Base-by-base conservation (phyloP, 2,797 vertebrate genomes). In the Cyprinella venusta region DNA sequence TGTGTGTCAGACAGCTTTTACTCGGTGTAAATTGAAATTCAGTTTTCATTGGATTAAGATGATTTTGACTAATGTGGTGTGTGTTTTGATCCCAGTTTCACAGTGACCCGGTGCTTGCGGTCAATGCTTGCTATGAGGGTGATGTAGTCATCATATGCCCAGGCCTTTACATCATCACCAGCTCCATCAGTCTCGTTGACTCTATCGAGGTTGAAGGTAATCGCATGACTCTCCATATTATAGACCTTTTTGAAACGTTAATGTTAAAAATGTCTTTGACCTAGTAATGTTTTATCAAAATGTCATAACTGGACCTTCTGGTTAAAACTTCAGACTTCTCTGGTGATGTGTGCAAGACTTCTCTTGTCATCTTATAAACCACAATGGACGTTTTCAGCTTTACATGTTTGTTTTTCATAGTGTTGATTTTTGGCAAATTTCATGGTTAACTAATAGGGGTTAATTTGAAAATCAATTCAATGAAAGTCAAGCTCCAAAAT, bases 141-240 rank as follows among this genome's bases (percentile, higher is more conserved):
- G 97, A 98, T 63, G 88, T 83, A 59, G 93, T 98, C 79, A 91
- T 97, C 45, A 85, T 98, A 77, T 96, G 97, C 74, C 96, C 96
- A 0, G 97, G 97, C 18, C 92, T 91, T 88, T 98, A 98, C 40
- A 75, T 86, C 67, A 92, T 97, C 7, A 93, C 92, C 65, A 94
- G 92, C 18, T 84, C 94, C 78, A 93, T 97, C 85, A 93, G 92
- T 87, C 94, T 97, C 64, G 93, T 96, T n/a, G 97, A 97, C 90
- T 97, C 97, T 65, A 86, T 98, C 82, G 91, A 93, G 26, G 40
- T 98, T 52, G 97, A 98, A 95, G 97, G 96, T 96, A 91, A 89
- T 40, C 33, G 8, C 30, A 36, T 40, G 38, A 56, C 18, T 50
- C 16, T 18, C 63, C 9, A 15, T 74, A 19, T 30, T 63, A 30